phyloP scores from a whole-genome alignment of 2,797 vertebrate genomes.

The Malacoraja senta region DNA sequence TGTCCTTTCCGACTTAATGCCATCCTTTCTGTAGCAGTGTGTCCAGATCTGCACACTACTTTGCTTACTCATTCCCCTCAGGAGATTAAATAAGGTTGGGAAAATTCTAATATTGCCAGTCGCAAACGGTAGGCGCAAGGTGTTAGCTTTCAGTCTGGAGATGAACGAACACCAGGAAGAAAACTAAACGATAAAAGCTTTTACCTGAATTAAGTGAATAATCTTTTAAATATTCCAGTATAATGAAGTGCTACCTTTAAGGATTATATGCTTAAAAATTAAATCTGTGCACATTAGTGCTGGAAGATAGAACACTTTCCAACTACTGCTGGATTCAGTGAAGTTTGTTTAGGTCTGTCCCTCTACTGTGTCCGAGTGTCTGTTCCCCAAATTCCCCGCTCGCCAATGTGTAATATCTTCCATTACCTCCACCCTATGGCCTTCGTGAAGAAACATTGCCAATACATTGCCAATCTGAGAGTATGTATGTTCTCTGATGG shows the following conservation, averaged over 20 bases:
- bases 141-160: too few species aligned
- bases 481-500: neutral
- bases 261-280: neutral
- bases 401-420: neutral
- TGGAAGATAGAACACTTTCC: neutral
- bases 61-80: neutral
- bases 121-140: neutral
- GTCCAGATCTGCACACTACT: too few species aligned
- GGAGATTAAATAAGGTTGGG: neutral
- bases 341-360: neutral
- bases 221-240: neutral
- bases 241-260: neutral
- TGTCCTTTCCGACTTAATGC: too few species aligned
- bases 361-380: neutral
- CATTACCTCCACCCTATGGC: neutral
- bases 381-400: too few species aligned
- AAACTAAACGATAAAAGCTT: neutral
- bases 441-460: neutral
- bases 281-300: neutral
- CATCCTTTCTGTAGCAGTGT: too few species aligned
- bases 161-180: neutral
- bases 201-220: neutral
- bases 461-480: neutral
- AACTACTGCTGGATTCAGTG: neutral
- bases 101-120: neutral